Evolutionary conservation across 1,140 invertebrate species (phyloP), one percentile per base, ranked within the genome.

Genomic region (Cydia strobilella): DNA sequence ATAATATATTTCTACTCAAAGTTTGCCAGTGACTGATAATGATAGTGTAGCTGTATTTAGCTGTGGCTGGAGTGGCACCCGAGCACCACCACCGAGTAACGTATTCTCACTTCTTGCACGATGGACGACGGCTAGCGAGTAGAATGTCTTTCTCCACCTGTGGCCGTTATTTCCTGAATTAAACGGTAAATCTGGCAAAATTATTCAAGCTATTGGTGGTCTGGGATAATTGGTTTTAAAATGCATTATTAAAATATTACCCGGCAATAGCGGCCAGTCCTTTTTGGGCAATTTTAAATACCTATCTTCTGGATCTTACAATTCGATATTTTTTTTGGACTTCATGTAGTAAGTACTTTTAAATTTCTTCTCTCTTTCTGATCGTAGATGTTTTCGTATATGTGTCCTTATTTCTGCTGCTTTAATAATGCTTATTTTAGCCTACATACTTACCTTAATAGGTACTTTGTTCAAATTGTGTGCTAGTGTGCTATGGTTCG

Each of bases 181-280:
- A 77, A 80, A 75, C 79, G 89, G 89, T 90, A 91, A 89, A 92
- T 90, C 88, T 91, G 89, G 89, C 89, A 89, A 92, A 92, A 92
- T 90, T 90, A n/a, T 80, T 77, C 77, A 45, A 74, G 75, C 72
- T 27, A 66, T 79, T 80, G 81, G 79, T 84, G 82, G 80, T 80
- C 77, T 74, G 66, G 78, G 72, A 77, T 72, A 72, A 87, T 89
- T 86, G 81, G 84, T 82, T 74, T 81, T 74, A 75, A 76, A 20
- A 39, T 62, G 51, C 18, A 15, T 27, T 69, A 72, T 72, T 66
- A 12, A 62, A 39, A 59, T 42, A 76, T 77, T 75, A 59, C 69
- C 51, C 82, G 90, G 87, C 80, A 87, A 92, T 91, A 91, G 84
- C 89, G 90, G 89, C 87, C 90, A 87, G 80, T 77, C 74, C 81